Percentiles rank a stretch among this genome's conserved stretches.
Evolutionary conservation across 2,888 invertebrate genomes (phyloP).

Genomic region (Archips xylosteana): DNA sequence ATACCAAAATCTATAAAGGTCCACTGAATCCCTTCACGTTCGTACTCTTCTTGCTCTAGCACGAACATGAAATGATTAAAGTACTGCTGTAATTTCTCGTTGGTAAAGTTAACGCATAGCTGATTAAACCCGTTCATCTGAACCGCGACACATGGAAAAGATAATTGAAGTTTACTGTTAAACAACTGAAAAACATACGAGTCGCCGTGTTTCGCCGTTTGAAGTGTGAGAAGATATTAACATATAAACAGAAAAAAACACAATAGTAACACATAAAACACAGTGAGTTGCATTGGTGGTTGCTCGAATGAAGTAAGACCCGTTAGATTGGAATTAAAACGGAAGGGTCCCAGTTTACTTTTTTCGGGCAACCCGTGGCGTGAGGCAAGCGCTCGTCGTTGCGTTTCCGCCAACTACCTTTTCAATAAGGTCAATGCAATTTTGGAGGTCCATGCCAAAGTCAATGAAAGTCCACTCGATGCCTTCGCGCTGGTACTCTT

Average conservation of each 20-base stretch:
- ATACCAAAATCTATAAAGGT: constrained; percentile 98
- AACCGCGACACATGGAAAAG: constrained; percentile 67
- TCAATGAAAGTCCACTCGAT: constrained; percentile 98
- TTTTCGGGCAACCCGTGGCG: constrained; percentile 74
- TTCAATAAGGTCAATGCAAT: constrained; percentile 98
- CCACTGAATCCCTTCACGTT: constrained; percentile 96
- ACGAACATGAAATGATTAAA: constrained; percentile 99
- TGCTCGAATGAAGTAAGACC: constrained; percentile 63
- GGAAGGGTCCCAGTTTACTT: constrained; percentile 45
- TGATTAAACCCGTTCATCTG: constrained; percentile 98
- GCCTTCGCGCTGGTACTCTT: constrained; percentile 97
- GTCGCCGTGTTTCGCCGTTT: constrained; percentile 49
- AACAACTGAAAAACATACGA: constrained; percentile 51
- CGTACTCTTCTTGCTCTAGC: constrained; percentile 98
- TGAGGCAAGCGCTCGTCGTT: constrained; percentile 81
- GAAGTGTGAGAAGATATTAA: constrained; percentile 52
- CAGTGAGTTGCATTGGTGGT: constrained; percentile 66
- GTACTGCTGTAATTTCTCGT: constrained; percentile 97
- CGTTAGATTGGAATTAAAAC: constrained; percentile 25
- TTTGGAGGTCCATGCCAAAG: constrained; percentile 98
- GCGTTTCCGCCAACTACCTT: constrained; percentile 90
- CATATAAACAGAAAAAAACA: constrained; percentile 62
- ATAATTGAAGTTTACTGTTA: constrained; percentile 56
- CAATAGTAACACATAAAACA: constrained; percentile 62
- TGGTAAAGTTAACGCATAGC: constrained; percentile 98